Percentiles rank a stretch among this genome's conserved stretches.
These are phyloP conservation scores for Orthonevra nobilis DNA, from an alignment of 2,888 invertebrate species.

Conservation along the genomic window DNA sequence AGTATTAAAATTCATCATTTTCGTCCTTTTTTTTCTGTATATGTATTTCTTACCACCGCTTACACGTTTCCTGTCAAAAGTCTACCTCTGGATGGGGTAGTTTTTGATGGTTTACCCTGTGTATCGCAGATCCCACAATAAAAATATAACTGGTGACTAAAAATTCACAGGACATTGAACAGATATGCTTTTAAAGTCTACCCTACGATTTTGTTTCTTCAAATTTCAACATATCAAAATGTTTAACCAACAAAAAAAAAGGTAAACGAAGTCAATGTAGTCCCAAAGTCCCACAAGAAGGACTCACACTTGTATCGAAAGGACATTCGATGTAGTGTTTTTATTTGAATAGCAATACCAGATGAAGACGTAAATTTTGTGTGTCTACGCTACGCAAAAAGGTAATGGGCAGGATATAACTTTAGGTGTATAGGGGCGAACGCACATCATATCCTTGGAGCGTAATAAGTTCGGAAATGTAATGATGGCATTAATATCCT, in stretches of 20 bases:
- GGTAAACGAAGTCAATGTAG: conserved; percentile 16
- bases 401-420: conserved; percentile 52
- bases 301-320: conserved; percentile 16
- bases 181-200: conserved; percentile 4
- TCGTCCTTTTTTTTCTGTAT: background rate
- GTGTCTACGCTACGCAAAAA: conserved; percentile 19
- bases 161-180: conserved; percentile 31
- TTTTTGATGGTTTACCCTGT: too few relatives aligned
- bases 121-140: too few relatives aligned
- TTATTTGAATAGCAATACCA: conserved; percentile 61
- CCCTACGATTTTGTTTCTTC: background rate
- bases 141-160: conserved; percentile 29
- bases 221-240: conserved; percentile 14
- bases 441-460: conserved; percentile 42
- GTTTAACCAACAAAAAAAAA: conserved; percentile 1
- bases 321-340: conserved; percentile 52
- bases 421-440: conserved; percentile 38
- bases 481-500: conserved; percentile 66
- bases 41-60: background rate
- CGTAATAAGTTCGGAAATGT: conserved; percentile 66
- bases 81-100: too few relatives aligned
- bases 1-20: conserved; percentile 3
- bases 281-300: conserved; percentile 41
- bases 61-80: too few relatives aligned
- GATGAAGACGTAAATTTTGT: conserved; percentile 42